Percentiles rank a stretch among this genome's conserved stretches.
Evolutionary conservation across 2,113 vertebrate species (phyloP).

Genomic region (Centropristis striata): DNA sequence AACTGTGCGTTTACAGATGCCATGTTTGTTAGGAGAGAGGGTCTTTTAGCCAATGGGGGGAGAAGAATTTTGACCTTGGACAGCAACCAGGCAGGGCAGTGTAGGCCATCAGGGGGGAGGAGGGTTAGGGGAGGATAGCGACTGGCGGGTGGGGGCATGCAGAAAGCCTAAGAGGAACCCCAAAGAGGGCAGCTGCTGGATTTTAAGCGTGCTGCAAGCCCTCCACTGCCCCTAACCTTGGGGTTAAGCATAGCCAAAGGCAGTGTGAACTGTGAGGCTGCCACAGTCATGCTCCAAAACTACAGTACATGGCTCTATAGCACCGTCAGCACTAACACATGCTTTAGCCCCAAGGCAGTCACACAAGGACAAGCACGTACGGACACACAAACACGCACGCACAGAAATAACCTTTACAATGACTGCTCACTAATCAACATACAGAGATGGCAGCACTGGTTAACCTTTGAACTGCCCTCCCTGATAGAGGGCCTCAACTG

Average conservation of each 20-base stretch:
- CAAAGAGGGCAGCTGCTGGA: conserved; percentile 67
- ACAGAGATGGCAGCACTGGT: conserved; percentile 74
- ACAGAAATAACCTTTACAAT: conserved; percentile 79
- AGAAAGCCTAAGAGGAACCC: conserved; percentile 67
- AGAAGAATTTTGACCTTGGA: conserved; percentile 66
- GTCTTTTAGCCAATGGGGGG: conserved; percentile 47
- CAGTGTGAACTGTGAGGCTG: conserved; percentile 73
- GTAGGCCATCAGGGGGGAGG: conserved; percentile 43
- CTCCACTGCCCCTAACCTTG: conserved; percentile 69
- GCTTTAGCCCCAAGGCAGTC: conserved; percentile 76
- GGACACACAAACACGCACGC: conserved; percentile 72
- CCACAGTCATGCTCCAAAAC: conserved; percentile 68
- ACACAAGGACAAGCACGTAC: conserved; percentile 74
- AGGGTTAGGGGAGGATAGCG: conserved; percentile 45
- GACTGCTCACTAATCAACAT: conserved; percentile 77
- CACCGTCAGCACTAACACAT: conserved; percentile 75
- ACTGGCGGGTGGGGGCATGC: conserved; percentile 61
- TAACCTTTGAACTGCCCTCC: conserved; percentile 80
- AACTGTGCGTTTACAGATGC: conserved; percentile 44
- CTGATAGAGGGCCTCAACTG: conserved; percentile 59
- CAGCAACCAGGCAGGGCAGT: conserved; percentile 61
- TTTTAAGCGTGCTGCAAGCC: conserved; percentile 65
- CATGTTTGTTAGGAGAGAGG: conserved; percentile 52
- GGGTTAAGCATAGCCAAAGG: conserved; percentile 82
- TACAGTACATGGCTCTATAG: conserved; percentile 55